Base-by-base conservation (phyloP, 2,888 invertebrate species). In the Netelia inedita region DNA sequence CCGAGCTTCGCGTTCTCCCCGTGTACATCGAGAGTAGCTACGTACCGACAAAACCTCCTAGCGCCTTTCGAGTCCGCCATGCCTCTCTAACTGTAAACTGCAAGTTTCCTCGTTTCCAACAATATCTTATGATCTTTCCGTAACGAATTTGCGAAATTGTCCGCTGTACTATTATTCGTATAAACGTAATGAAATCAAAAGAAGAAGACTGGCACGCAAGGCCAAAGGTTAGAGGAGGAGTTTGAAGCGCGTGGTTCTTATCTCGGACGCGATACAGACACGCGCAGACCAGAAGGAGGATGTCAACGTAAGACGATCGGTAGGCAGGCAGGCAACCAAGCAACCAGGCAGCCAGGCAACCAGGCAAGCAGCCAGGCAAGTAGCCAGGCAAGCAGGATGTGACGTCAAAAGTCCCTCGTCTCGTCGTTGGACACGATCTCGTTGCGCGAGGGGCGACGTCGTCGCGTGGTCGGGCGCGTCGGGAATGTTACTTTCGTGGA, bases 401-500 rank as follows among this genome's bases (percentile, higher is more conserved):
- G 93, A 93, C 92, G 93, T 93, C 91, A 91, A 91, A 88, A 89
- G 89, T 89, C 88, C 89, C 89, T 90, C 88, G 81, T 85, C 85
- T 88, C 89, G 89, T 90, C 88, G 81, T 82, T 81, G 85, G 73
- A 78, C 75, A 81, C 83, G 85, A 85, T 83, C 53, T 66, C 68
- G 71, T 81, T 76, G 81, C 78, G 89, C 81, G 89, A 87, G 89
- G 88, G 89, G 86, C 86, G 82, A 80, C 82, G 85, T 85, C 89
- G 76, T 78, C 84, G 84, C 80, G 75, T 72, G 71, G 75, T 59
- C 83, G 80, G 5, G 28, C 28, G 28, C 28, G 28, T 28, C 28
- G 28, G 5, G 28, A 28, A 5, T 6, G 5, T 28, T 6, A 28
- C 28, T 28, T 28, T 28, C 28, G 28, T 28, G 28, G 28, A 28